Evolutionary conservation across 2,797 vertebrate species (phyloP).

Genomic region (Pelobates cultripes): DNA sequence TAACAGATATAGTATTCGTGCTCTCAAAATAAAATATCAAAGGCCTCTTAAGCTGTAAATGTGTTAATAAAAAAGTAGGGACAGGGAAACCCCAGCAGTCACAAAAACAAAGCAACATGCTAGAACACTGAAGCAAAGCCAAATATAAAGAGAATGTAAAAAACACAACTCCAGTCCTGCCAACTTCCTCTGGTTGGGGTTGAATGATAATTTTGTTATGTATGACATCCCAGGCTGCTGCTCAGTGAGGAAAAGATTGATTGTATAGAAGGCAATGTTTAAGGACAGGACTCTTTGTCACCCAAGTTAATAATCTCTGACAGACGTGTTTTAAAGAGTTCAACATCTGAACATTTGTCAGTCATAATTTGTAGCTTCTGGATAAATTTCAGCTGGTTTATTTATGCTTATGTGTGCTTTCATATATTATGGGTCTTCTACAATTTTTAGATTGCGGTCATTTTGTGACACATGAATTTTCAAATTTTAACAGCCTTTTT

Average conservation of each 20-base stretch:
- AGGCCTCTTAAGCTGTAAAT: neutral
- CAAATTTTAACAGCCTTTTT: no score
- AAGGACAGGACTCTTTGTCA: neutral
- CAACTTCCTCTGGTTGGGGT: constrained; percentile 30
- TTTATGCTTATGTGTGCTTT: no score
- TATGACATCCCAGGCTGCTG: constrained; percentile 22
- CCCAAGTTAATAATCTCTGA: neutral
- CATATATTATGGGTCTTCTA: no score
- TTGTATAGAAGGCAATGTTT: neutral
- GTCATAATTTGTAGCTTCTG: neutral
- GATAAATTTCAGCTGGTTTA: no score
- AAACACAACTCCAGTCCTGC: constrained; percentile 8
- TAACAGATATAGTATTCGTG: no score
- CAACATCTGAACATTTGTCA: neutral
- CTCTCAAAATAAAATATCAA: neutral
- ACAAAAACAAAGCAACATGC: constrained; percentile 14
- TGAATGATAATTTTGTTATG: constrained; percentile 33
- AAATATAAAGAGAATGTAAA: constrained; percentile 22
- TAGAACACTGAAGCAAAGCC: constrained; percentile 1
- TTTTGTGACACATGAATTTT: no score
- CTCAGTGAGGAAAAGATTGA: constrained; percentile 5
- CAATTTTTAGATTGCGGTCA: no score
- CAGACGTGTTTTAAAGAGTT: neutral
- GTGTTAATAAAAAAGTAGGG: neutral
- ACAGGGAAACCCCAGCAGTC: neutral